A percentile compares a stretch with the other conserved stretches of the same genome.
phyloP scores from a whole-genome alignment of 2,797 vertebrate genomes.

The Pterois miles region DNA sequence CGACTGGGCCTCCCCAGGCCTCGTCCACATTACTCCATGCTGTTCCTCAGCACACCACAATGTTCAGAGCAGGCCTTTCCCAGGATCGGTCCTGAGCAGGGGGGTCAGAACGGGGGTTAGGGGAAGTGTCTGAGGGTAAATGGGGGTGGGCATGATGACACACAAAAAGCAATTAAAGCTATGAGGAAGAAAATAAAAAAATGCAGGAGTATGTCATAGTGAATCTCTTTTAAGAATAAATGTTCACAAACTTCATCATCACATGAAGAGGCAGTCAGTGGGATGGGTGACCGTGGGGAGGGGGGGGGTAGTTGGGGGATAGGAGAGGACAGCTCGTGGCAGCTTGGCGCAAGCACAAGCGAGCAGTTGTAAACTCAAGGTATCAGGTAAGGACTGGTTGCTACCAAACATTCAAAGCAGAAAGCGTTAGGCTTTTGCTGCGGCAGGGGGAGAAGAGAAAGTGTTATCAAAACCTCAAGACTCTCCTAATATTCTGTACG shows the following conservation, averaged over 20 bases:
- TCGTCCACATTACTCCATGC: slow-evolving; percentile 84
- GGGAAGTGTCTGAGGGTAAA: slow-evolving; percentile 49
- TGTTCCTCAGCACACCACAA: slow-evolving; percentile 84
- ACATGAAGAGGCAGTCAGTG: slow-evolving; percentile 64
- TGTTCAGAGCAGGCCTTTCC: slow-evolving; percentile 79
- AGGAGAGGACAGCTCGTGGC: slow-evolving; percentile 56
- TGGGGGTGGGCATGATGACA: slow-evolving; percentile 59
- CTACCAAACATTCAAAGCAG: slow-evolving; percentile 86
- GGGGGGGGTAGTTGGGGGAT: slow-evolving; percentile 41
- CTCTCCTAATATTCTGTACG: slow-evolving; percentile 66
- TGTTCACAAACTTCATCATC: slow-evolving; percentile 56
- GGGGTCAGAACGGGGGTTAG: slow-evolving; percentile 46
- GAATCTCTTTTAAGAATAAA: slow-evolving; percentile 64
- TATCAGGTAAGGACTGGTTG: slow-evolving; percentile 76
- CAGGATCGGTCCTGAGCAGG: slow-evolving; percentile 68
- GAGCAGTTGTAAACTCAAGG: slow-evolving; percentile 75
- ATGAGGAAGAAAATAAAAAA: slow-evolving; percentile 39
- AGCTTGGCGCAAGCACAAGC: slow-evolving; percentile 75
- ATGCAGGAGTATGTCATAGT: slow-evolving; percentile 41
- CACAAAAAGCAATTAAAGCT: slow-evolving; percentile 78
- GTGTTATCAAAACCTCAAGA: slow-evolving; percentile 66
- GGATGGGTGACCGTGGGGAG: slow-evolving; percentile 36
- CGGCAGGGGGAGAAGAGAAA: slow-evolving; percentile 62
- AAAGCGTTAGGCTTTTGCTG: slow-evolving; percentile 80
- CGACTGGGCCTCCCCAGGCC: slow-evolving; percentile 66